Conservation (phyloP, 1,140 invertebrate genomes). For the Drosophila bocki region DNA sequence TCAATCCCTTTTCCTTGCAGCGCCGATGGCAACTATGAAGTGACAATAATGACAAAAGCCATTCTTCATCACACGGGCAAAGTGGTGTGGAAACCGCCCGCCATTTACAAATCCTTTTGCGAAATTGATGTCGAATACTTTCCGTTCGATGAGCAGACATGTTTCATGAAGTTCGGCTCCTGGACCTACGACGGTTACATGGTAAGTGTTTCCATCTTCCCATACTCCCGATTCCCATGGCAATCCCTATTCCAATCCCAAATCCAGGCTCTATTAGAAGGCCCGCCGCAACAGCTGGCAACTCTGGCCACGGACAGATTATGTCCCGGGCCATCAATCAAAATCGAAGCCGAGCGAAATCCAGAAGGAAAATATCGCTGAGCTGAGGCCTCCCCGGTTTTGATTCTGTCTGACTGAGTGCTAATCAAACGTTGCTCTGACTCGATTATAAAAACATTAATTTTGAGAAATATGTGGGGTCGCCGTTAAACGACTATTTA, state of each 20-base stretch:
- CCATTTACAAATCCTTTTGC: constrained; percentile 99
- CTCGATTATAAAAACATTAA: constrained; percentile 79
- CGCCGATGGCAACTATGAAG: constrained; percentile 99
- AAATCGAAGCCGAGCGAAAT: constrained; percentile 23
- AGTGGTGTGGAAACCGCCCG: constrained; percentile 98
- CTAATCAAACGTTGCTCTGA: constrained; percentile 69
- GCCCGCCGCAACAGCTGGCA: constrained; percentile 39
- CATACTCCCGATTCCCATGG: neutral
- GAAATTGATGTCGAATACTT: constrained; percentile 99
- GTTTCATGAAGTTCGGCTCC: constrained; percentile 98
- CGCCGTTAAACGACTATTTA: constrained; percentile 37
- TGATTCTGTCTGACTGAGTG: constrained; percentile 65
- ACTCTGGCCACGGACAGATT: constrained; percentile 44
- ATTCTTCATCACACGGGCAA: constrained; percentile 96
- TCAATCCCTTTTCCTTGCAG: constrained; percentile 85
- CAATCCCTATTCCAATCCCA: neutral
- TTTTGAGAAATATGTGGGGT: constrained; percentile 17
- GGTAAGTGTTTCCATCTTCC: constrained; percentile 86
- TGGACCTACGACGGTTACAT: constrained; percentile 97
- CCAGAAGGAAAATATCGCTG: constrained; percentile 8
- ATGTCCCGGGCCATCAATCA: constrained; percentile 64
- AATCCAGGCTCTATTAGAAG: constrained; percentile 28
- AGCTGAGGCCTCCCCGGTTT: constrained; percentile 11
- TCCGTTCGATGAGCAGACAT: constrained; percentile 98
- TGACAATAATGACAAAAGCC: constrained; percentile 98